Percentiles rank a stretch among this genome's conserved stretches.
Evolutionary conservation across 2,797 vertebrate species (phyloP).

Genomic region (Enteromius unitaeniatus): DNA sequence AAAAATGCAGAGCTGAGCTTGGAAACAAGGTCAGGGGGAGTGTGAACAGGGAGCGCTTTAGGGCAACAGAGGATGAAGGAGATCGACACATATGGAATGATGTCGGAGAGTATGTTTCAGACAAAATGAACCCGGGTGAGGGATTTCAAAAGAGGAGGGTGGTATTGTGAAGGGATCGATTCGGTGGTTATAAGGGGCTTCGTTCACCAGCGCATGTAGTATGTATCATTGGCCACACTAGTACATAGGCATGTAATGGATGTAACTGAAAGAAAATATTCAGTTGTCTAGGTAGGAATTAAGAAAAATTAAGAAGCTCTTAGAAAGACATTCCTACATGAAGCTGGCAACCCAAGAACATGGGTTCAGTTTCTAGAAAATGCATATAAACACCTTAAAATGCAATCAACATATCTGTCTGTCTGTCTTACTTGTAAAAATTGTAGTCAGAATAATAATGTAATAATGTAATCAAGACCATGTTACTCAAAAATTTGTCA

Average conservation of each 20-base stretch:
- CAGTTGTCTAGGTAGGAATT: not conserved
- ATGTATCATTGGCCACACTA: not conserved
- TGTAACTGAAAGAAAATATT: not conserved
- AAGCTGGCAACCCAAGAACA: not conserved
- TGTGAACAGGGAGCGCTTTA: conserved; percentile 17
- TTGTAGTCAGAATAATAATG: no score
- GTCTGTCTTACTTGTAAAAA: not conserved
- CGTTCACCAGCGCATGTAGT: not conserved
- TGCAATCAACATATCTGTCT: not conserved
- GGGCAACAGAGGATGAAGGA: conserved; percentile 16
- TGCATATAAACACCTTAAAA: not conserved
- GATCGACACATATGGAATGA: not conserved
- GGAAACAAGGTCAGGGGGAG: conserved; percentile 43
- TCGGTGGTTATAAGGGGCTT: not conserved
- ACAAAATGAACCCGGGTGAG: conserved; percentile 22
- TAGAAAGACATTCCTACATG: not conserved
- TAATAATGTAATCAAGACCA: not conserved
- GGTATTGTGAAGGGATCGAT: not conserved
- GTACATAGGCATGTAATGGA: not conserved
- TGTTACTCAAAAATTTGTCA: no score
- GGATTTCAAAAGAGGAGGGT: not conserved
- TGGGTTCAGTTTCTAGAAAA: not conserved
- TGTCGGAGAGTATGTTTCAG: conserved; percentile 21
- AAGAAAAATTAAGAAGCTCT: not conserved
- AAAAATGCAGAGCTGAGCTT: conserved; percentile 37